These are phyloP conservation scores for Epicampocera succincta DNA, from an alignment of 2,888 invertebrate genomes.

Conservation along the genomic window DNA sequence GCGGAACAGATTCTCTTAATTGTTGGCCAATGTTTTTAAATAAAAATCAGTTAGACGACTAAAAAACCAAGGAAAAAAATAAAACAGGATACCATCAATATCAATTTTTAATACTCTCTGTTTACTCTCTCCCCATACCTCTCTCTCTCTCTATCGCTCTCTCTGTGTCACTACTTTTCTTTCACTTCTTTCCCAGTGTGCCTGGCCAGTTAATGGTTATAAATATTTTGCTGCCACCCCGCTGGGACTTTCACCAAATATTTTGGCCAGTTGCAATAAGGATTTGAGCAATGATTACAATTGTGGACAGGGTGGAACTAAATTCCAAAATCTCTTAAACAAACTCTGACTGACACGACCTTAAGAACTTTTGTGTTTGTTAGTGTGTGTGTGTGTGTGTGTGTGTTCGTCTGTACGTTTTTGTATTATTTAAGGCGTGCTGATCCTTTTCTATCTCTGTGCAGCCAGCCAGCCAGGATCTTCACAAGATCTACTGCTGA, in stretches of 20 bases:
- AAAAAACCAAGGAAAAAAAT: background rate
- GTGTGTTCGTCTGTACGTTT: background rate
- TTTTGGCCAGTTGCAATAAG: slow-evolving; percentile 80
- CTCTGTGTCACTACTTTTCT: background rate
- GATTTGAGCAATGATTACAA: slow-evolving; percentile 73
- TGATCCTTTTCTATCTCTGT: slow-evolving; percentile 35
- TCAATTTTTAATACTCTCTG: slow-evolving; percentile 3
- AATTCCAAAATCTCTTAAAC: slow-evolving; percentile 23
- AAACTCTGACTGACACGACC: background rate
- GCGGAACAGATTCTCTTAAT: slow-evolving; percentile 66
- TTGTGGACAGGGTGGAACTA: slow-evolving; percentile 66
- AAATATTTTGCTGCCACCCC: slow-evolving; percentile 55
- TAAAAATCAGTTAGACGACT: slow-evolving; percentile 3
- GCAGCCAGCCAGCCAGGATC: slow-evolving; percentile 42
- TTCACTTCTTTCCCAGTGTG: no score
- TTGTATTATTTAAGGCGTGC: slow-evolving; percentile 26
- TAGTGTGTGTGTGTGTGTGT: slow-evolving; percentile 4
- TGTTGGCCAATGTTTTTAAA: slow-evolving; percentile 46
- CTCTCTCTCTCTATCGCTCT: slow-evolving; percentile 9
- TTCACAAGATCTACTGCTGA: slow-evolving; percentile 57
- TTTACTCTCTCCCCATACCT: background rate
- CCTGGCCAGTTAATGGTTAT: background rate
- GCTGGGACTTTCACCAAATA: slow-evolving; percentile 81
- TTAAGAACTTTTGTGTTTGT: background rate
- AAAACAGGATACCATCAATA: slow-evolving; percentile 52